Evolutionary conservation across 2,113 vertebrate species (phyloP).

Genomic region (Mustelus asterias): DNA sequence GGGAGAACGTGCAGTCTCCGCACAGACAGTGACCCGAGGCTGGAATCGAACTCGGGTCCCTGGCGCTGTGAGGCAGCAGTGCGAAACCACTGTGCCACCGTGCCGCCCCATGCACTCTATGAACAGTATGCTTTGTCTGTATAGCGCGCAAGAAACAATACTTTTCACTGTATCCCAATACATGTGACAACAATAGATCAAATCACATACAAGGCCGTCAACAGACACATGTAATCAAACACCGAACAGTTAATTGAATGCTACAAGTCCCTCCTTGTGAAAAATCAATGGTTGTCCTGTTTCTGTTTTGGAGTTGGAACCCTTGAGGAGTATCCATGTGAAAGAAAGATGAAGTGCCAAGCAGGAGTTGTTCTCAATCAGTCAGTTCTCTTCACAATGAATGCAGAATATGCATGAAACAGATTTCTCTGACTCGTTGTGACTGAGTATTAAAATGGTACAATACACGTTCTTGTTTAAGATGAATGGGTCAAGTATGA

Average conservation of each 20-base stretch:
- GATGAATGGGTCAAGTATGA: conserved; percentile 1
- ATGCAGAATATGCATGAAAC: neutral
- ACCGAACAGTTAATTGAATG: neutral
- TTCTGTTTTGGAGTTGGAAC: neutral
- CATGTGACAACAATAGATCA: no score
- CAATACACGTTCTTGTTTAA: neutral
- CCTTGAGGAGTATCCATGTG: neutral
- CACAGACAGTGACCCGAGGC: no score
- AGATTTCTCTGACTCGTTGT: neutral
- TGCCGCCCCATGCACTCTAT: no score
- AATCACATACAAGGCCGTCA: no score
- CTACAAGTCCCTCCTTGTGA: neutral
- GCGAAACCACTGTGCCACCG: no score
- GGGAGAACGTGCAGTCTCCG: no score
- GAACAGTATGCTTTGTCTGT: no score
- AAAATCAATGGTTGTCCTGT: neutral
- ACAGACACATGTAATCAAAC: neutral
- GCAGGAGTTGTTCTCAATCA: neutral
- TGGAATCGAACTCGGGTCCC: no score
- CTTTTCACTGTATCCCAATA: no score
- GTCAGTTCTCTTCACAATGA: neutral
- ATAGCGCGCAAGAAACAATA: no score
- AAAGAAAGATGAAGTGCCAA: neutral
- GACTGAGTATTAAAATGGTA: neutral
- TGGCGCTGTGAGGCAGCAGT: no score